Evolutionary conservation across 2,888 invertebrate genomes (phyloP), one percentile per base, ranked within the genome.

Genomic region (Bhutanitis thaidina): DNA sequence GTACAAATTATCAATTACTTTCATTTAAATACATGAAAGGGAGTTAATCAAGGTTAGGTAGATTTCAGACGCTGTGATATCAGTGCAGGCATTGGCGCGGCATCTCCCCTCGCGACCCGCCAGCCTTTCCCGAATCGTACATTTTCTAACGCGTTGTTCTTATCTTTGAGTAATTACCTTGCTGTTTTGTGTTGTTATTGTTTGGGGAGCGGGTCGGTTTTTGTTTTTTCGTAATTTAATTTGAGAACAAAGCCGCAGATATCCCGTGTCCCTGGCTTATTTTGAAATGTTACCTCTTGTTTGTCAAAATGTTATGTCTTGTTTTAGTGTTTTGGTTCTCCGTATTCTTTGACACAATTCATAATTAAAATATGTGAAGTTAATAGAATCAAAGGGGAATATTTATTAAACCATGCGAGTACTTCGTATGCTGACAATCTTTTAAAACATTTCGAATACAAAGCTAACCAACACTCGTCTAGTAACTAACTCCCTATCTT

Each of bases 161-260:
- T 80, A 78, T 80, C 80, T 79, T 74, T 80, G 74, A 78, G 74
- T 80, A 78, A 80, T 79, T 78, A 77, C 72, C 70, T 74, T 71
- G 71, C 72, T 74, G 74, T 79, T 79, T 74, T 74, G 70, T 76
- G 60, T 62, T 68, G 71, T 74, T 72, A 75, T 77, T 77, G 70
- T 72, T 65, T 60, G 38, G 50, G 34, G 38, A 54, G 60, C 61
- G 62, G 61, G 66, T 60, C 57, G 59, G 67, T 65, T 66, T 65
- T 67, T 69, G 64, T 69, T 73, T 74, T 69, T 46, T 29, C 14
- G 27, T 30, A 32, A 50, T 50, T 44, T 44, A 38, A 50, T 50
- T 43, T 25, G n/a, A 44, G 27, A 27, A 50, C 43, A 50, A 50
- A 44, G 49, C 43, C 43, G 43, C 32, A 32, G 43, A 25, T 44